Percentiles rank a stretch among this genome's conserved stretches.
Evolutionary conservation across 1,140 invertebrate species (phyloP).

Genomic region (Nixonia krombeini): DNA sequence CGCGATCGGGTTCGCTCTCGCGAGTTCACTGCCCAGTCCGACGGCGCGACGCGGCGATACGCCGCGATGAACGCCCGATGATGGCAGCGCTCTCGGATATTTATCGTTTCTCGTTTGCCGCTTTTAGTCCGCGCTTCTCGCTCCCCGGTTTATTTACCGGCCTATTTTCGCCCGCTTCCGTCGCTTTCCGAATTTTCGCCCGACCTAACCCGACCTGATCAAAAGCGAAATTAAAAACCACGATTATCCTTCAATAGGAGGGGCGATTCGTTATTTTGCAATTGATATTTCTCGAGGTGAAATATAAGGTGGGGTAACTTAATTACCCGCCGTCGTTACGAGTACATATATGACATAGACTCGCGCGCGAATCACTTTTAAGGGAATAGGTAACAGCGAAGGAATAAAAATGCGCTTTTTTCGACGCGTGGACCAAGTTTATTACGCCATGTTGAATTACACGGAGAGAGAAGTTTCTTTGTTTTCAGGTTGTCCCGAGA

Average conservation of each 20-base stretch:
- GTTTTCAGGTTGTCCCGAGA: conserved; percentile 15
- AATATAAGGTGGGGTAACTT: no score
- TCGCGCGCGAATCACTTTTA: neutral
- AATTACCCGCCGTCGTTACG: no score
- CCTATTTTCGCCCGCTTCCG: conserved; percentile 33
- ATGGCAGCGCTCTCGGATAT: conserved; percentile 40
- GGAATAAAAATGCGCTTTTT: no score
- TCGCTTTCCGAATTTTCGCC: conserved; percentile 29
- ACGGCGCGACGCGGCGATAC: conserved; percentile 24
- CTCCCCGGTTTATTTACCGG: conserved; percentile 32
- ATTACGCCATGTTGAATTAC: no score
- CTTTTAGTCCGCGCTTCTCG: conserved; percentile 29
- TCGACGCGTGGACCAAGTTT: no score
- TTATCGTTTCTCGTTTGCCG: conserved; percentile 43
- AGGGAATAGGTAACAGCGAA: no score
- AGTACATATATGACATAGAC: no score
- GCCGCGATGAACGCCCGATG: conserved; percentile 33
- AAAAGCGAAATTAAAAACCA: no score
- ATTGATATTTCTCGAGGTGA: no score
- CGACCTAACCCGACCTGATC: no score
- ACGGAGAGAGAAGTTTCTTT: conserved; percentile 19
- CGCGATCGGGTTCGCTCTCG: conserved; percentile 16
- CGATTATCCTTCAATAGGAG: neutral
- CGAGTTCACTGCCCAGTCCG: conserved; percentile 32
- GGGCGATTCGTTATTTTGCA: no score